phyloP scores from a whole-genome alignment of 2,888 invertebrate genomes.

The Seladonia tumulorum region DNA sequence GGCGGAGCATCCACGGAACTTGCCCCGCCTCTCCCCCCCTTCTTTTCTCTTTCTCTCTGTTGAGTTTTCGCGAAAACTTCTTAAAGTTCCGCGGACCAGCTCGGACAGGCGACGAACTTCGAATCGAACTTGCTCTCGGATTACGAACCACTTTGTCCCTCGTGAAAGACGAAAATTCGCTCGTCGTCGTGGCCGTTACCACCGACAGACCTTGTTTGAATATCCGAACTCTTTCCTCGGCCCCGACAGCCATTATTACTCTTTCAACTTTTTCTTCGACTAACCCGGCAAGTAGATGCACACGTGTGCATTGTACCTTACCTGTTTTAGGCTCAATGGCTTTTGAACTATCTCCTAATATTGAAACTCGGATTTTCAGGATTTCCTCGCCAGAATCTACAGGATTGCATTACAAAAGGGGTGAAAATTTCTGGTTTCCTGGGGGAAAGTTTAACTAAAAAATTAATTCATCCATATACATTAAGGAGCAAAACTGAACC shows the following conservation, averaged over 20 bases:
- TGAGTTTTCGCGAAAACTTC: neutral
- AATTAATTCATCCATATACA: too few species aligned
- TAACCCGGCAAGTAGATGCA: neutral
- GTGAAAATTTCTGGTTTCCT: too few species aligned
- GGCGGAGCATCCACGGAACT: constrained; percentile 12
- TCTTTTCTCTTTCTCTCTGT: neutral
- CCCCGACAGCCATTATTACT: neutral
- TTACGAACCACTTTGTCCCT: neutral
- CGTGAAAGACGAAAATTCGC: neutral
- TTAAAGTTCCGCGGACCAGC: constrained; percentile 14
- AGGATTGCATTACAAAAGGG: too few species aligned
- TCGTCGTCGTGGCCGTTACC: neutral
- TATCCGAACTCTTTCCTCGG: neutral
- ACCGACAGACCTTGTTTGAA: neutral
- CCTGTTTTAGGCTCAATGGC: too few species aligned
- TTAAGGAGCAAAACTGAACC: too few species aligned
- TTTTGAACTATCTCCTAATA: too few species aligned
- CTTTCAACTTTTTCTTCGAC: neutral
- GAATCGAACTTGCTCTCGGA: constrained; percentile 11
- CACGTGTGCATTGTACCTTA: too few species aligned
- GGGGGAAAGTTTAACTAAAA: too few species aligned
- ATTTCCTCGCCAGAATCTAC: too few species aligned
- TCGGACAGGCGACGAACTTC: constrained; percentile 18
- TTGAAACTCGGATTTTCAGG: too few species aligned
- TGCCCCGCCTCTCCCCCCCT: neutral